Percentiles rank a stretch among this genome's conserved stretches.
phyloP scores from a whole-genome alignment of 2,888 invertebrate species.

The Malachius bipustulatus region DNA sequence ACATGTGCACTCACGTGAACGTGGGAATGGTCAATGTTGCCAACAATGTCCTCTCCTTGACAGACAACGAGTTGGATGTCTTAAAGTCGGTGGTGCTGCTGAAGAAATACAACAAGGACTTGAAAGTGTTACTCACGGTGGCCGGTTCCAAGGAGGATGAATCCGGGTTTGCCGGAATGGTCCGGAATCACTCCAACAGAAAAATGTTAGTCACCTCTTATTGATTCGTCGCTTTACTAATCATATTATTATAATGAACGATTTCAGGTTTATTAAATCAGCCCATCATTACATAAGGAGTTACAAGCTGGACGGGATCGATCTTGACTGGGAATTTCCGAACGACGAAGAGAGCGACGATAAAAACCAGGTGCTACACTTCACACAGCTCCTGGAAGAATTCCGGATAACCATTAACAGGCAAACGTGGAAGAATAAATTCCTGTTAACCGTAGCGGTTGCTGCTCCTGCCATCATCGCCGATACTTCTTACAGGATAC shows the following conservation, averaged over 20 bases:
- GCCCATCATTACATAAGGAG: constrained; percentile 40
- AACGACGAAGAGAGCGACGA: constrained; percentile 38
- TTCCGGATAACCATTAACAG: constrained; percentile 54
- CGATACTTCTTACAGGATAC: constrained; percentile 64
- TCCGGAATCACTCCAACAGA: constrained; percentile 54
- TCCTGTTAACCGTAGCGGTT: constrained; percentile 63
- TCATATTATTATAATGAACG: no score
- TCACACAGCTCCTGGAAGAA: constrained; percentile 61
- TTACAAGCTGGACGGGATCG: constrained; percentile 54
- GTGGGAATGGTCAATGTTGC: constrained; percentile 58
- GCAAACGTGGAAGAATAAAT: constrained; percentile 43
- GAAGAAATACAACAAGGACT: constrained; percentile 47
- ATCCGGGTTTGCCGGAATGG: constrained; percentile 60
- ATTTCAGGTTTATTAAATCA: constrained; percentile 42
- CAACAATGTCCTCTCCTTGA: constrained; percentile 48
- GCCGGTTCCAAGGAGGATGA: constrained; percentile 49
- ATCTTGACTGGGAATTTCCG: constrained; percentile 85
- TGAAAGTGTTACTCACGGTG: constrained; percentile 69
- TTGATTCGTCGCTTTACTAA: no score
- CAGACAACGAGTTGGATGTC: constrained; percentile 29
- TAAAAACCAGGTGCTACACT: constrained; percentile 54
- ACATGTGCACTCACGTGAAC: constrained; percentile 74
- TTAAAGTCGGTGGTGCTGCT: constrained; percentile 32
- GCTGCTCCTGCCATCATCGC: constrained; percentile 68
- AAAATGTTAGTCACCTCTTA: constrained; percentile 44